Base-by-base conservation (phyloP, 1,140 invertebrate species). In the Drosophila sucinea region DNA sequence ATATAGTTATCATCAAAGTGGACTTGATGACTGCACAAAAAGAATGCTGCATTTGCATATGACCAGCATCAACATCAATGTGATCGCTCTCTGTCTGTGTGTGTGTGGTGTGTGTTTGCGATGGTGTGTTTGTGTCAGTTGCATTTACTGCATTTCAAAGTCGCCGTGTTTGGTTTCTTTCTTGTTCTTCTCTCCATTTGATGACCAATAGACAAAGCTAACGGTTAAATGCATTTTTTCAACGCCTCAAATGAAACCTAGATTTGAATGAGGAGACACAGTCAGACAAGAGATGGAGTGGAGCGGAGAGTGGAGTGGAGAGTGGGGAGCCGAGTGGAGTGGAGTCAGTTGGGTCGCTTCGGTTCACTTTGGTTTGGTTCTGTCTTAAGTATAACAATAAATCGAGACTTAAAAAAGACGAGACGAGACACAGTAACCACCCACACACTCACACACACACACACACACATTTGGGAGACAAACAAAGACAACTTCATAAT, bases 71-170 rank as follows among this genome's bases (percentile, higher is more conserved):
- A 41, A 54, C 11, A 63, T 32, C 32, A 64, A 25, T 38, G 70
- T 35, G 32, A 70, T 60, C 30, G 65, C 70, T 55, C 40, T 64
- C 40, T 40, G 51, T 47, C 30, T 47, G 40, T 57, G 62, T 69
- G 54, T 61, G 32, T 47, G 62, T 72, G 73, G 73, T 68, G 75
- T 78, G 47, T 72, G 38, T 30, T 11, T 47, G 44, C 77, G 77
- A 70, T 85, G 82, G 68, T 40, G 54, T 81, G 77, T 85, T 79
- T 86, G 82, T 86, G 82, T 81, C 82, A 87, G 82, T 79, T 82
- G 83, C 79, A 73, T 78, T 86, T 86, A 86, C 79, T 72, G 81
- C 82, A 75, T 79, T 79, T 86, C 75, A 60, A 72, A 72, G 68
- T 66, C 67, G 44, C 74, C 67, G 72, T 70, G 67, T 79, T 73